These are phyloP conservation scores for Perizoma flavofasciatum DNA, from an alignment of 2,888 invertebrate genomes.

Conservation along the genomic window DNA sequence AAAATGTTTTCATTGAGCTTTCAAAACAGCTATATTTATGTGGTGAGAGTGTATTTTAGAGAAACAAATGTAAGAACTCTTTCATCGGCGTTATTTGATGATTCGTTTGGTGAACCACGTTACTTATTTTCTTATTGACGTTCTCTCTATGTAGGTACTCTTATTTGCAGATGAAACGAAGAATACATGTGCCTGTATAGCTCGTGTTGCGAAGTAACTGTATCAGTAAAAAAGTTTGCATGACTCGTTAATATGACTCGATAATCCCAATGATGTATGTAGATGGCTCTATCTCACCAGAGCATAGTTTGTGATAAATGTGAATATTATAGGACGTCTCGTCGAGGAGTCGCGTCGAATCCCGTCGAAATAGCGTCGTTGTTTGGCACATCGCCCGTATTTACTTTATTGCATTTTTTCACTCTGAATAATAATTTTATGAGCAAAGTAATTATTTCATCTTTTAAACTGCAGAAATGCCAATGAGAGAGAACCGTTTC, in stretches of 20 bases:
- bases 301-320: too few species aligned
- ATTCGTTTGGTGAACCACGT: constrained; percentile 8
- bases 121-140: constrained; percentile 9
- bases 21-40: constrained; percentile 30
- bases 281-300: too few species aligned
- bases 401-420: constrained; percentile 67
- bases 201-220: too few species aligned
- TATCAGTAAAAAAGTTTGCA: neutral
- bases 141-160: too few species aligned
- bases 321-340: constrained; percentile 25
- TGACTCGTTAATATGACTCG: too few species aligned
- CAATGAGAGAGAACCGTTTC: constrained; percentile 35
- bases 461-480: constrained; percentile 45
- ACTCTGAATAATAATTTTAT: constrained; percentile 55
- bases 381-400: constrained; percentile 68
- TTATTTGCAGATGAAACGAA: too few species aligned
- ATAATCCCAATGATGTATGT: too few species aligned
- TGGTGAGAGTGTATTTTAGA: constrained; percentile 17
- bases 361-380: constrained; percentile 67
- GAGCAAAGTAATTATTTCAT: constrained; percentile 52
- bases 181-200: too few species aligned
- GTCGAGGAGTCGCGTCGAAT: neutral
- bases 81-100: constrained; percentile 15
- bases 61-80: constrained; percentile 9
- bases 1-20: constrained; percentile 31